These are phyloP conservation scores for Siderastrea siderea DNA, from an alignment of 92 coral and sea anemone genomes.

Conservation along the genomic window DNA sequence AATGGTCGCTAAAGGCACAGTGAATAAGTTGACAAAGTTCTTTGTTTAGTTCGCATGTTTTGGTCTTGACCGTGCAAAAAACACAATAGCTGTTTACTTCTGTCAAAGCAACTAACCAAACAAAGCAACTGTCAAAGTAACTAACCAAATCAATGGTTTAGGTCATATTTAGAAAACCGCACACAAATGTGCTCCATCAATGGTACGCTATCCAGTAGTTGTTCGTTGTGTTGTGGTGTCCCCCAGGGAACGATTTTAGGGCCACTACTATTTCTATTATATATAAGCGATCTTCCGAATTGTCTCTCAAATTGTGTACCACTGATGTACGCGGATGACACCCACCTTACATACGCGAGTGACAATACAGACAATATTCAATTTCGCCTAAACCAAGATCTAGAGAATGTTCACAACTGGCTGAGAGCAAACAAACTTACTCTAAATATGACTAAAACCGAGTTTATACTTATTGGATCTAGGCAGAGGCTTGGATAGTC, in stretches of 20 bases:
- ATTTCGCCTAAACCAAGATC: neutral
- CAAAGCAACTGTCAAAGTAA: too few species aligned
- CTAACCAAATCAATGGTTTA: too few species aligned
- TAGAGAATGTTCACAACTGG: neutral
- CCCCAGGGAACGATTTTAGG: neutral
- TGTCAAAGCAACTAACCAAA: too few species aligned
- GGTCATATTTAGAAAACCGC: neutral
- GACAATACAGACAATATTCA: too few species aligned
- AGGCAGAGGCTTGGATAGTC: conserved; percentile 18
- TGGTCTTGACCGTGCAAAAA: too few species aligned
- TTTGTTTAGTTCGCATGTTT: too few species aligned
- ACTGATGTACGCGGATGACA: neutral
- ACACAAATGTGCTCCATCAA: neutral
- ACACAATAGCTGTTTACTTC: too few species aligned
- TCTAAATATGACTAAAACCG: conserved; percentile 7
- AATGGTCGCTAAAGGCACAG: too few species aligned
- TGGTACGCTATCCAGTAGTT: neutral
- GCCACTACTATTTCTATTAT: neutral
- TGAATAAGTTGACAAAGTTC: too few species aligned
- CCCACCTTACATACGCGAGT: too few species aligned
- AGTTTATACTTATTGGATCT: neutral
- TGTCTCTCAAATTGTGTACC: conserved; percentile 1
- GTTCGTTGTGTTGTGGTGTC: neutral
- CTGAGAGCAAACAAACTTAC: neutral
- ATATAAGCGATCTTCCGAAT: neutral